Conservation (phyloP, 2,888 invertebrate genomes). For the Acleris emargana region DNA sequence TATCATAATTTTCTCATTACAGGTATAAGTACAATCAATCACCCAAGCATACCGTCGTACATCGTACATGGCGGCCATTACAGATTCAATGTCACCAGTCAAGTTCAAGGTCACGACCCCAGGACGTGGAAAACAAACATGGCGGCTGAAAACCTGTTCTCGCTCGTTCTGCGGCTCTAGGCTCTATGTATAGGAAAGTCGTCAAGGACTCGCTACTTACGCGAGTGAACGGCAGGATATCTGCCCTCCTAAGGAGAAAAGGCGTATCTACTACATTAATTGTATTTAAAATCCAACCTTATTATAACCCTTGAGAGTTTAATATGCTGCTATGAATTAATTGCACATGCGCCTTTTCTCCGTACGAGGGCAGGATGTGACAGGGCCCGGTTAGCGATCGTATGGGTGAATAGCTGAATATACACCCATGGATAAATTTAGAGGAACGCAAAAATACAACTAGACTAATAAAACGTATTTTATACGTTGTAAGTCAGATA, state of each 20-base stretch:
- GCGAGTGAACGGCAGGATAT: slow-evolving; percentile 18
- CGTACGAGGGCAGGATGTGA: slow-evolving; percentile 20
- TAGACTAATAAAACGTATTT: too few species aligned
- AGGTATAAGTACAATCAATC: slow-evolving; percentile 7
- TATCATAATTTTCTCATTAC: neutral
- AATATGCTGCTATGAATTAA: too few species aligned
- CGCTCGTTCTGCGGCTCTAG: slow-evolving; percentile 11
- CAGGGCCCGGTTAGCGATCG: slow-evolving; percentile 16
- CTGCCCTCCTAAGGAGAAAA: too few species aligned
- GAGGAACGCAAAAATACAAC: too few species aligned
- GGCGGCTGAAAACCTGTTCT: slow-evolving; percentile 27
- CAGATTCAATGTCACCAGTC: slow-evolving; percentile 17
- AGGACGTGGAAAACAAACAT: slow-evolving; percentile 31
- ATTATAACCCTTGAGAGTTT: too few species aligned
- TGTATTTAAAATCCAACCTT: too few species aligned
- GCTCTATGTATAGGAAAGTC: slow-evolving; percentile 13
- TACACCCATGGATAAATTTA: too few species aligned
- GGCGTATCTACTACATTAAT: too few species aligned
- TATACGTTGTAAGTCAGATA: too few species aligned
- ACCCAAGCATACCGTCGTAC: slow-evolving; percentile 2
- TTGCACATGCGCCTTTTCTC: too few species aligned
- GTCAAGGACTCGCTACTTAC: slow-evolving; percentile 16
- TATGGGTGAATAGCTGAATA: slow-evolving; percentile 9
- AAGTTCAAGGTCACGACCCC: slow-evolving; percentile 31
- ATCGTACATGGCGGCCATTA: slow-evolving; percentile 11